Evolutionary conservation across 2,797 vertebrate genomes (phyloP), one percentile per base, ranked within the genome.

Genomic region (Micrastur ruficollis): DNA sequence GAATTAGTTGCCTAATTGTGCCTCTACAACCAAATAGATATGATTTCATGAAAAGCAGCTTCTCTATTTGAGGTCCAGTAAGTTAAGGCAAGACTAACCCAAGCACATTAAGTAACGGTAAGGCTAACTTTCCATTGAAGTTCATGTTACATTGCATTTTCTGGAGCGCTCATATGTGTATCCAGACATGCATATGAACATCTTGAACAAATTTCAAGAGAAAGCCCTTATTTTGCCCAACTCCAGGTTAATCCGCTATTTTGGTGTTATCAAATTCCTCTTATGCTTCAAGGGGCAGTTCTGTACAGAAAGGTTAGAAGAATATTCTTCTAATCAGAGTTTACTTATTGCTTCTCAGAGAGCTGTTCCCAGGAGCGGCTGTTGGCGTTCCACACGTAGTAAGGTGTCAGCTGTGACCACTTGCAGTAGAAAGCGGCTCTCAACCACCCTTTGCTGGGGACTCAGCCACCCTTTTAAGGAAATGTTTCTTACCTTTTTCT

Each of bases 381-480:
- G 9, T 12, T n/a, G 75, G 40, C 2, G 6, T 31, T 44, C 23
- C n/a, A 29, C 4, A 4, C 1, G 2, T 12, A 18, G 11, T 29
- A 52, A 52, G 2, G 31, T 14, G 23, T 40, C 27, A 62, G 55
- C 62, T 47, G 31, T 5, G 27, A 49, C 18, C 20, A 9, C 5
- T 23, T 49, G 27, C 46, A 44, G 50, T 23, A 74, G 50, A 59
- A 70, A 74, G 46, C 2, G 1, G 17, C 34, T 75, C 46, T 70
- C 5, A 2, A 12, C 14, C 27, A 40, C 8, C 27, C 21, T 75
- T 68, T 22, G 13, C 71, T 79, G 5, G 4, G 49, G 42, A 46
- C 22, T 18, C 29, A 27, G 47, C 5, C 49, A 25, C 23, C 7
- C 15, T 31, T 53, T 29, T 5, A 55, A 75, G 40, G 40, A 65